Percentiles rank a stretch among this genome's conserved stretches.
Conservation (phyloP, 2,888 invertebrate genomes). For the Zygothrica quintamaculata region DNA sequence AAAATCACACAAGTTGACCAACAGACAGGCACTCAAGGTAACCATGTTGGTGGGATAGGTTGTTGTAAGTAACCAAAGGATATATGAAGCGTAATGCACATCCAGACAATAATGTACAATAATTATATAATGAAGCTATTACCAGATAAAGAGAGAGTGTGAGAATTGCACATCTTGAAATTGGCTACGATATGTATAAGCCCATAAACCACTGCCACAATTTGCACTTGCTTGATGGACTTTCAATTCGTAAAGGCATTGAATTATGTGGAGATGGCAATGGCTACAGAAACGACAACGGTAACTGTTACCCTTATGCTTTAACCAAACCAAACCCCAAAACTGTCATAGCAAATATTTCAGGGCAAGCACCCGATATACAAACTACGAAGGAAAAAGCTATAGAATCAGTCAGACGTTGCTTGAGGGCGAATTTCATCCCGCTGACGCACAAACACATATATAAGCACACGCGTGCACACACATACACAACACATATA, state of each 20-base stretch:
- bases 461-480: conserved; percentile 5
- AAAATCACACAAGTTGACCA: conserved; percentile 46
- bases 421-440: conserved; percentile 50
- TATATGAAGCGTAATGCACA: conserved; percentile 26
- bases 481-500: conserved; percentile 26
- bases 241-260: conserved; percentile 61
- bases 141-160: no score
- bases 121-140: conserved; percentile 77
- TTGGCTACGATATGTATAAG: conserved; percentile 58
- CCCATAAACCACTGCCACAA: conserved; percentile 62
- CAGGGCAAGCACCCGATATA: conserved; percentile 20
- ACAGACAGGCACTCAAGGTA: conserved; percentile 10
- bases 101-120: conserved; percentile 71
- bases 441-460: conserved; percentile 32
- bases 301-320: not conserved
- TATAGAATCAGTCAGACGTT: conserved; percentile 61
- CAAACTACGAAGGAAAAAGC: no score
- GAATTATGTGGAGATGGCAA: conserved; percentile 38
- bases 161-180: conserved; percentile 45
- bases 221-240: conserved; percentile 63
- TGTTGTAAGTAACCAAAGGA: conserved; percentile 22
- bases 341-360: conserved; percentile 67
- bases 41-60: not conserved
- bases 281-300: not conserved
- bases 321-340: conserved; percentile 27